Percentiles rank a stretch among this genome's conserved stretches.
Evolutionary conservation across 2,888 invertebrate species (phyloP).

Genomic region (Trichogramma dendrolimi): DNA sequence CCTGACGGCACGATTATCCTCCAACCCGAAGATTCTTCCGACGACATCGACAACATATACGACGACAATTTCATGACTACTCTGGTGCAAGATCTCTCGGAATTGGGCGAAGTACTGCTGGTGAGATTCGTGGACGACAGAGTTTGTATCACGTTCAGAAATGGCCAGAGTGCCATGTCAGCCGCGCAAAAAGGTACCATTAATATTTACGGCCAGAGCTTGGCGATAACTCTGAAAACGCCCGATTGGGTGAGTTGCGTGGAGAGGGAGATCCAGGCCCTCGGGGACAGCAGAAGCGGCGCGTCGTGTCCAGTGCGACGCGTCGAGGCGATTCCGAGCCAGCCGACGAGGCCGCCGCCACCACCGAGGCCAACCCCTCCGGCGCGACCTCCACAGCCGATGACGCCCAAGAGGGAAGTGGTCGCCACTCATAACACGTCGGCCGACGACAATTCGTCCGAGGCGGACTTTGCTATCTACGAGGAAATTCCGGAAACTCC

Average conservation of each 20-base stretch:
- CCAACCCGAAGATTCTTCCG: slow-evolving; percentile 55
- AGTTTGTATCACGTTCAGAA: slow-evolving; percentile 88
- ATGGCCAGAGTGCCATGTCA: slow-evolving; percentile 81
- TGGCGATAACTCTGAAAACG: slow-evolving; percentile 74
- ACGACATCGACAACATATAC: slow-evolving; percentile 62
- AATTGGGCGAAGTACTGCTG: slow-evolving; percentile 84
- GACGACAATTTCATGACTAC: slow-evolving; percentile 78
- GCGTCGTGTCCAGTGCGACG: too few species aligned
- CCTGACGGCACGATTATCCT: slow-evolving; percentile 92
- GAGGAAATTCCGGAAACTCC: slow-evolving; percentile 46
- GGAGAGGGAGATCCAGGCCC: slow-evolving; percentile 68
- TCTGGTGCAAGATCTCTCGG: slow-evolving; percentile 74
- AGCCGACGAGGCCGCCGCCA: slow-evolving; percentile 55
- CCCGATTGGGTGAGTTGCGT: slow-evolving; percentile 81
- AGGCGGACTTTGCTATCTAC: slow-evolving; percentile 46
- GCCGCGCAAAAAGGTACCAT: slow-evolving; percentile 59
- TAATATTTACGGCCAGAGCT: slow-evolving; percentile 62
- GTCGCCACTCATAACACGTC: not conserved
- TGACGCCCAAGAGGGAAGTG: slow-evolving; percentile 18
- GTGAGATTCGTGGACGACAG: slow-evolving; percentile 85
- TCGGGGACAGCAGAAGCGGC: too few species aligned
- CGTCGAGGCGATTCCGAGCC: slow-evolving; percentile 51
- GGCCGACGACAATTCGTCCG: not conserved
- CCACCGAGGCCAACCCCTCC: slow-evolving; percentile 56
- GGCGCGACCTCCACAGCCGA: slow-evolving; percentile 45